Base-by-base conservation (phyloP, 2,797 vertebrate species). In the Gymnoscopelus braueri region DNA sequence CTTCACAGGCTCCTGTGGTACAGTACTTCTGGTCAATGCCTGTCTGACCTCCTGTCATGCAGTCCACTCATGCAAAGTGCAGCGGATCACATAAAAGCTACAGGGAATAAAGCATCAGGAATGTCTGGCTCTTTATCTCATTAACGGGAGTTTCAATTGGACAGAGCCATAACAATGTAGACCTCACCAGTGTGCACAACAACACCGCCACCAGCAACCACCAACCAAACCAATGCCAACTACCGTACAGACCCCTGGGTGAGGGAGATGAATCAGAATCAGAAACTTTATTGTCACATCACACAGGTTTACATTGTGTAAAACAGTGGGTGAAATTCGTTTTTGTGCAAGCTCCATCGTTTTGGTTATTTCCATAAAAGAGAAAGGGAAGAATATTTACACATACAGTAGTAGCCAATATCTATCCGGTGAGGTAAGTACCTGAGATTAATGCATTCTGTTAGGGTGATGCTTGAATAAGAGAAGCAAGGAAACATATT, bases 111-210 rank as follows among this genome's bases (percentile, higher is more conserved):
- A 69, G 75, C 74, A 26, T 65, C 58, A 88, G 70, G 83, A 87
- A 89, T 74, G 69, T 65, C 79, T 63, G 64, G 63, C 76, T 80
- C 80, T 83, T 91, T 77, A 88, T 83, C 81, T 84, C 86, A 83
- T 87, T 82, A 79, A 75, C 66, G n/a, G 67, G 77, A 80, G 71
- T 75, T 83, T 81, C 72, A 61, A 65, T 77, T 35, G 59, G 66
- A 77, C 53, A 66, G 29, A 49, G 29, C 55, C 63, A 65, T 69
- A 39, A 86, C 82, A 84, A 84, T 69, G 79, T 35, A 84, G 60
- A 76, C 10, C 10, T 24, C 24, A 63, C 62, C 58, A 15, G 24
- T 74, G 71, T 69, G 2, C 29, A 52, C 49, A 76, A 81, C 49
- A 48, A 26, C 51, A 44, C 15, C 39, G 4, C 8, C 47, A 39